Evolutionary conservation across 1,140 invertebrate genomes (phyloP).

Genomic region (Drosophila nikananu): DNA sequence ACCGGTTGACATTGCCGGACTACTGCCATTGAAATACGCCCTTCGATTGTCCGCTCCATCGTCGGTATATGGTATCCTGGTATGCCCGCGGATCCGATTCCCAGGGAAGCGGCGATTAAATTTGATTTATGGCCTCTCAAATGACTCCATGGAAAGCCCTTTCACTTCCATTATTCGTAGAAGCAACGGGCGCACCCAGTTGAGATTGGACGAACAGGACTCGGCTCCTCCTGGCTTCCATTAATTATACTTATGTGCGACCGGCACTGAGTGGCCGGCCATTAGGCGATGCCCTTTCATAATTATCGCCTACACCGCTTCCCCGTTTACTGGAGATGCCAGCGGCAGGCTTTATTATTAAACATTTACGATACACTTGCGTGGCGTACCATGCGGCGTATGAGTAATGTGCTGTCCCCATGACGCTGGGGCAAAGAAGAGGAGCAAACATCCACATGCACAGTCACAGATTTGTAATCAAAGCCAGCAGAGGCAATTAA

Average conservation of each 20-base stretch:
- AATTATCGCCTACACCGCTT: slow-evolving; percentile 29
- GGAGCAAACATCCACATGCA: slow-evolving; percentile 1
- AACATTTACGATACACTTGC: slow-evolving; percentile 49
- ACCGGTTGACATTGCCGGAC: background rate
- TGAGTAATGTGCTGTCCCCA: slow-evolving; percentile 48
- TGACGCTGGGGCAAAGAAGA: background rate
- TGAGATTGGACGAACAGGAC: slow-evolving; percentile 1
- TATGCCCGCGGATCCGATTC: slow-evolving; percentile 7
- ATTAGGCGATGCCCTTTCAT: slow-evolving; percentile 37
- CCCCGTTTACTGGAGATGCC: slow-evolving; percentile 30
- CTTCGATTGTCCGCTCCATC: slow-evolving; percentile 1
- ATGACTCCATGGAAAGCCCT: slow-evolving; percentile 11
- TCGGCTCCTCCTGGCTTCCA: slow-evolving; percentile 6
- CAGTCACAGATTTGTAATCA: slow-evolving; percentile 9
- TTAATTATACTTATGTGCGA: slow-evolving; percentile 37
- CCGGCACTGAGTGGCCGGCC: background rate
- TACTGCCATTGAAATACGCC: slow-evolving; percentile 1
- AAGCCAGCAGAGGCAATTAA: slow-evolving; percentile 39
- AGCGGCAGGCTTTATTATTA: slow-evolving; percentile 52
- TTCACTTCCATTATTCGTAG: background rate
- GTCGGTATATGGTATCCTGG: background rate
- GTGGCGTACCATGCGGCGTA: slow-evolving; percentile 42
- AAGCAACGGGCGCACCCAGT: slow-evolving; percentile 19
- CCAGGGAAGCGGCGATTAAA: slow-evolving; percentile 13
- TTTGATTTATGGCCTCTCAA: slow-evolving; percentile 21